Evolutionary conservation across 2,113 vertebrate species (phyloP).

Genomic region (Sinocyclocheilus anophthalmus): DNA sequence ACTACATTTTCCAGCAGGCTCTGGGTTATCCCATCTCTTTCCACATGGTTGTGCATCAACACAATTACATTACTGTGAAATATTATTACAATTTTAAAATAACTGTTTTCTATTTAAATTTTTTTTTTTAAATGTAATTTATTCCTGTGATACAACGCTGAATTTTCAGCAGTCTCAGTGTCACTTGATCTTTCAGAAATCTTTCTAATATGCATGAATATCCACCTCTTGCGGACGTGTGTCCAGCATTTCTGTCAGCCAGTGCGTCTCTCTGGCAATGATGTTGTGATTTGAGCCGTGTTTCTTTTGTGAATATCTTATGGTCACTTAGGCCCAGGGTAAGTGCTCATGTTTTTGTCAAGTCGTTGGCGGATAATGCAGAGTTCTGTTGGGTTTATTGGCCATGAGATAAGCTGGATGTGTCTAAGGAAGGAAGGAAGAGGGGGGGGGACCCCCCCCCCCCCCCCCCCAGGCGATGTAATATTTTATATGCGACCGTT

Average conservation of each 20-base stretch:
- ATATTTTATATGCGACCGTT: too few species aligned
- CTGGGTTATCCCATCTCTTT: background rate
- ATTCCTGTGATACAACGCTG: background rate
- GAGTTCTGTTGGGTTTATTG: background rate
- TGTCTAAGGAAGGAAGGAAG: too few species aligned
- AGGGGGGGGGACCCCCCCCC: too few species aligned
- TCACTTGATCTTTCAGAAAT: background rate
- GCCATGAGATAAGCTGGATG: too few species aligned
- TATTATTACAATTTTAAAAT: background rate
- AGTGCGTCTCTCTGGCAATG: slow-evolving; percentile 21
- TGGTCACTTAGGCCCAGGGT: background rate
- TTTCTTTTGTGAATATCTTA: background rate
- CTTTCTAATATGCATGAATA: too few species aligned
- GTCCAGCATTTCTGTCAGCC: background rate
- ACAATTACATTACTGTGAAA: background rate
- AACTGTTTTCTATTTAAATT: background rate
- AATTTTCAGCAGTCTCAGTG: background rate
- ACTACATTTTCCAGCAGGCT: slow-evolving; percentile 7
- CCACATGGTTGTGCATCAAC: background rate
- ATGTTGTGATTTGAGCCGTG: background rate
- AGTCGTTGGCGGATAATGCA: background rate
- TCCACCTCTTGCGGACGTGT: slow-evolving; percentile 1
- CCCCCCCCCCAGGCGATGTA: too few species aligned
- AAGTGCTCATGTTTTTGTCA: background rate
- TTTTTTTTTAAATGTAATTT: background rate